Percentiles rank a stretch among this genome's conserved stretches.
Conservation (phyloP, 2,888 invertebrate genomes). For the Agrypnus murinus region DNA sequence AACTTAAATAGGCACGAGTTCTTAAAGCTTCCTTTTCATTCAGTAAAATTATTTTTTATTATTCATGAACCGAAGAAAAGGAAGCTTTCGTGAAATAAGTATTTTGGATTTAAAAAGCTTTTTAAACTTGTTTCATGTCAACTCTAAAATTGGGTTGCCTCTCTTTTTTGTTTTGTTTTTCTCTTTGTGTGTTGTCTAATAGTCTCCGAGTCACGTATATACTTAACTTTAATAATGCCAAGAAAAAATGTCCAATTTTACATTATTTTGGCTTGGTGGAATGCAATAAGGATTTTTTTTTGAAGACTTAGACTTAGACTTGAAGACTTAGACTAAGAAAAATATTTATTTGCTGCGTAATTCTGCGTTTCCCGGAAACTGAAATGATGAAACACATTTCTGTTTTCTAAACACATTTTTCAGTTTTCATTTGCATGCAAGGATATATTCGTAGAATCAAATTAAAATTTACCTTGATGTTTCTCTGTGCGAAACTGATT, state of each 20-base stretch:
- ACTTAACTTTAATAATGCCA: slow-evolving; percentile 1
- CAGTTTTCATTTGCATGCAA: no score
- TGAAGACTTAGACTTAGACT: background rate
- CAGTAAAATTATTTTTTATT: background rate
- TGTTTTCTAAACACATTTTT: no score
- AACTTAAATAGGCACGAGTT: background rate
- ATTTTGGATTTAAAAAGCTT: no score
- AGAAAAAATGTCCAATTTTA: background rate
- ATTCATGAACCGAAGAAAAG: no score
- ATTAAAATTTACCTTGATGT: no score
- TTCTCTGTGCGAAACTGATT: no score
- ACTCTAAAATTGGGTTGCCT: no score
- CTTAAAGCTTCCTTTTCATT: background rate
- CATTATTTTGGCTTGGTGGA: background rate
- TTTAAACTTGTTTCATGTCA: no score
- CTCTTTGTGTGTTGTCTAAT: background rate
- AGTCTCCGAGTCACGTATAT: background rate
- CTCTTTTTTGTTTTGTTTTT: background rate
- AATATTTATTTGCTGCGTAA: background rate
- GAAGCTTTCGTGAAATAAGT: no score
- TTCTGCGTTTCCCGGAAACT: background rate
- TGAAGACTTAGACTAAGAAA: background rate
- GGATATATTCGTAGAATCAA: no score
- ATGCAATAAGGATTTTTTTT: slow-evolving; percentile 13
- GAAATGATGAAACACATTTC: no score